Conservation (phyloP, 2,113 vertebrate genomes). For the Clarias gariepinus region DNA sequence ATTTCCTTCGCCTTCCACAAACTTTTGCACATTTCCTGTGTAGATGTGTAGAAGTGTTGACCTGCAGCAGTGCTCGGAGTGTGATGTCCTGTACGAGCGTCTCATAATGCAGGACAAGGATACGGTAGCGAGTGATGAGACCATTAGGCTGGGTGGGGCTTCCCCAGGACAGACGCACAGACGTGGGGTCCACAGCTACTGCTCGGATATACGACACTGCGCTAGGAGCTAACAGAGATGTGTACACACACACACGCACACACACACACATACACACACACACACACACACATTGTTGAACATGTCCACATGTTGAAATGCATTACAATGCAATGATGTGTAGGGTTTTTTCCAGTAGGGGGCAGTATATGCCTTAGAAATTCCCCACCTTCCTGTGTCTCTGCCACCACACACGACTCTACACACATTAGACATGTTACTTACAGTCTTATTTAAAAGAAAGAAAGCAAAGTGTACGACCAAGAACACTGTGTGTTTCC, state of each 20-base stretch:
- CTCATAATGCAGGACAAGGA: conserved; percentile 73
- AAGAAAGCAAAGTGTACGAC: background rate
- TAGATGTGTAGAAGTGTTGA: conserved; percentile 51
- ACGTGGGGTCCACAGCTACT: conserved; percentile 82
- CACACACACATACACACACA: conserved; percentile 10
- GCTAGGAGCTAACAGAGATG: conserved; percentile 77
- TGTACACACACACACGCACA: conserved; percentile 22
- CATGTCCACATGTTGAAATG: background rate
- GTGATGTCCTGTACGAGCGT: conserved; percentile 81
- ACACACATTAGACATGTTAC: background rate
- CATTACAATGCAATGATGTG: background rate
- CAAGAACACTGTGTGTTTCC: background rate
- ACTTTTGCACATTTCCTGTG: background rate
- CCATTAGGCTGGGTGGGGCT: conserved; percentile 88
- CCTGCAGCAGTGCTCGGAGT: conserved; percentile 75
- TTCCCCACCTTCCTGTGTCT: background rate
- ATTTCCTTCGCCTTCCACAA: background rate
- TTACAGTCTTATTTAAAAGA: background rate
- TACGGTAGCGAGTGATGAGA: conserved; percentile 85
- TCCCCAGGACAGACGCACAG: conserved; percentile 84
- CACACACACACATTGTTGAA: background rate
- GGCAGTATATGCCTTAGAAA: conserved; percentile 1
- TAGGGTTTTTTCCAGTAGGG: background rate
- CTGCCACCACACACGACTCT: no score
- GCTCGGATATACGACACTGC: conserved; percentile 80